These are phyloP conservation scores for Dysidea cf. avara DNA, from an alignment of 37 sponge, comb jelly and placozoan genomes.

Conservation along the genomic window DNA sequence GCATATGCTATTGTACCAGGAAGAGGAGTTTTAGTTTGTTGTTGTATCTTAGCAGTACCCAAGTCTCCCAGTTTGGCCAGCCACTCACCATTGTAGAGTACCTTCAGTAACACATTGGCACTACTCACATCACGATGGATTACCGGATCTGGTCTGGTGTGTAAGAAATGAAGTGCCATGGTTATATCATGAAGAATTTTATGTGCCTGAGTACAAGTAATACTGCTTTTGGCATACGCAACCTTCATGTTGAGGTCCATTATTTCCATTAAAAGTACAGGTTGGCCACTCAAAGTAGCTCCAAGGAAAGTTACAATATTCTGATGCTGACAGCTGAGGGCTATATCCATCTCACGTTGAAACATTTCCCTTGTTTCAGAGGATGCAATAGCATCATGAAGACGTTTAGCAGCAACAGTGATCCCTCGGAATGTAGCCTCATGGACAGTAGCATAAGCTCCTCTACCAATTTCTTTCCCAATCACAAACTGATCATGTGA, in stretches of 20 bases:
- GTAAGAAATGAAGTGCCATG: no score
- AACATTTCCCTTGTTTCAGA: constrained; percentile 38
- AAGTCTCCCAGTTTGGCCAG: no score
- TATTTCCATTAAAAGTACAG: constrained; percentile 42
- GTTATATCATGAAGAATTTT: constrained; percentile 34
- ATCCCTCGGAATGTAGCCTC: no score
- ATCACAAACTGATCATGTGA: constrained; percentile 29
- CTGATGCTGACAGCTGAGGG: constrained; percentile 49
- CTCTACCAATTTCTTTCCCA: no score
- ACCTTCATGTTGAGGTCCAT: constrained; percentile 51
- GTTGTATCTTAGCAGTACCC: constrained; percentile 33
- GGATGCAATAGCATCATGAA: constrained; percentile 25
- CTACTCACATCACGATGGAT: constrained; percentile 50
- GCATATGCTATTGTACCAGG: constrained; percentile 50
- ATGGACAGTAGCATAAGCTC: no score
- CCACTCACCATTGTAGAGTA: no score
- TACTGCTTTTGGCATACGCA: constrained; percentile 12
- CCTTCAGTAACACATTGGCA: no score
- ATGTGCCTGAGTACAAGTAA: neutral
- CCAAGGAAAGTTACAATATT: constrained; percentile 61
- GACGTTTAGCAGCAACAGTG: constrained; percentile 49
- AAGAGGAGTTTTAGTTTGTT: constrained; percentile 1
- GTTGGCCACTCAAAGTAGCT: no score
- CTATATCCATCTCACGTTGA: constrained; percentile 66
- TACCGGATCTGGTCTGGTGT: constrained; percentile 51